A percentile compares a stretch with the other conserved stretches of the same genome.
These are phyloP conservation scores for Perdita meconis DNA, from an alignment of 2,888 invertebrate species.

Conservation along the genomic window DNA sequence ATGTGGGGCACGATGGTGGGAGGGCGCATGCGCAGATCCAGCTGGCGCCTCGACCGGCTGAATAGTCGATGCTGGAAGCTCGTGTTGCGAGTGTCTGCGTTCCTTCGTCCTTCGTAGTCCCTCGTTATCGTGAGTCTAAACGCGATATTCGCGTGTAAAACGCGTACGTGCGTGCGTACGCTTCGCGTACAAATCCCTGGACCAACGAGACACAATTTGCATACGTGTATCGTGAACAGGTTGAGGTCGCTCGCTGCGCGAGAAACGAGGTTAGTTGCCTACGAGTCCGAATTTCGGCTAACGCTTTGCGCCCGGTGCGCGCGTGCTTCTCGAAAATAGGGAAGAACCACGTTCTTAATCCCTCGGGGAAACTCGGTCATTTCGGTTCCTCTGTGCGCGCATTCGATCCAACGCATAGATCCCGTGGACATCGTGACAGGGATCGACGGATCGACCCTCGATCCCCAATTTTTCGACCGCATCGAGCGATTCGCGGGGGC, in stretches of 20 bases:
- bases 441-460: background rate
- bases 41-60: constrained; percentile 69
- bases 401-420: too few relatives aligned
- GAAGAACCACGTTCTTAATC: too few relatives aligned
- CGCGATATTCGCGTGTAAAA: constrained; percentile 30
- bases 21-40: constrained; percentile 66
- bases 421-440: too few relatives aligned
- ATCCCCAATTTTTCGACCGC: constrained; percentile 7
- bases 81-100: constrained; percentile 64
- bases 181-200: background rate
- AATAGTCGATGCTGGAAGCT: constrained; percentile 79
- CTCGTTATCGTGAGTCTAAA: constrained; percentile 39
- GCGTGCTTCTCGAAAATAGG: too few relatives aligned
- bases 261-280: constrained; percentile 62
- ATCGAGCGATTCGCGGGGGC: constrained; percentile 23
- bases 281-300: constrained; percentile 58
- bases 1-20: constrained; percentile 15
- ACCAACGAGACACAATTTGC: constrained; percentile 23
- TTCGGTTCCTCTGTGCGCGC: too few relatives aligned
- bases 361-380: too few relatives aligned
- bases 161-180: constrained; percentile 6
- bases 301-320: constrained; percentile 28
- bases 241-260: constrained; percentile 33
- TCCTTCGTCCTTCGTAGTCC: constrained; percentile 31
- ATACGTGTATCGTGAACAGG: constrained; percentile 53